Evolutionary conservation across 2,888 invertebrate genomes (phyloP), one percentile per base, ranked within the genome.

Genomic region (Sarcophaga carnaria): DNA sequence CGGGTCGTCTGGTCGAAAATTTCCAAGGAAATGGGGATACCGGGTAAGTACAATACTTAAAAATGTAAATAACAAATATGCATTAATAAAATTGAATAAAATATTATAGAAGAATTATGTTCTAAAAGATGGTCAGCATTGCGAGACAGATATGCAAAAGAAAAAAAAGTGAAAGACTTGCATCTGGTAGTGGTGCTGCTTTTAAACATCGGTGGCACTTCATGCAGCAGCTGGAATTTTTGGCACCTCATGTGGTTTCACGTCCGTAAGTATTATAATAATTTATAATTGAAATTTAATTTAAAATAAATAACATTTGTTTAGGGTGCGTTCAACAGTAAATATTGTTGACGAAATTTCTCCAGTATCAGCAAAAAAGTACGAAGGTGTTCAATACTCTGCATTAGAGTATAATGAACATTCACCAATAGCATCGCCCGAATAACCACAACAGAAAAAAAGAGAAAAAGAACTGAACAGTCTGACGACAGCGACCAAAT

Each of bases 231-330:
- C n/a, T 72, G 4, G 72, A 60, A 62, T 72, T 72, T 27, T 60
- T 72, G 60, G 72, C 37, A 72, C 60, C 20, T 4, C 72, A 72
- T 60, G 37, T 72, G n/a, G 37, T 45, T 45, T 11, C 72, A 37
- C 72, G 72, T 37, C 45, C 72, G 72, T 72, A 71, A 27, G 71
- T 71, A 59, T n/a, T n/a, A 10, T 17, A 62, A 10, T 17, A 22
- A 62, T 62, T 62, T 62, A 62, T 62, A 62, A 62, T 62, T 62
- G 6, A 37, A 62, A 14, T n/a, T 62, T 62, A 20, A 62, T n/a
- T 20, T 8, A 62, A 62, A 17, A 20, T 8, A 62, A 62, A 62
- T 10, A 10, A 14, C 49, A 49, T 49, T 14, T 49, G 3, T 37
- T 66, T 8, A 37, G 66, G 10, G 37, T 27, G 17, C 66, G 66